Evolutionary conservation across 1,140 invertebrate genomes (phyloP).

Genomic region (Drosophila orena): DNA sequence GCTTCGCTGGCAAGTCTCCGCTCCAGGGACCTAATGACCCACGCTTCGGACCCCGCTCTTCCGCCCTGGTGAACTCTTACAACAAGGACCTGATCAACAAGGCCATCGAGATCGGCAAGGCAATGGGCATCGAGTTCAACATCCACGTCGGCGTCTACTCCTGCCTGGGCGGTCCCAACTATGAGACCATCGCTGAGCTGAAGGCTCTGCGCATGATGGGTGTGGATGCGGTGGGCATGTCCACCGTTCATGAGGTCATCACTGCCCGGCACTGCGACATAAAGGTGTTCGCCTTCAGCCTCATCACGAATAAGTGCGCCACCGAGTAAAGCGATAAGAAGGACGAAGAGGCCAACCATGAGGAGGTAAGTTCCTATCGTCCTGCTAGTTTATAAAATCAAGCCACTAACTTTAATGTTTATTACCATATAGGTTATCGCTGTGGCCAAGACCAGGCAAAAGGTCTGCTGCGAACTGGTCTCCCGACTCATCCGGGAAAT

Average conservation of each 20-base stretch:
- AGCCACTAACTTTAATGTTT: background rate
- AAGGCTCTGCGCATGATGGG: slow-evolving; percentile 93
- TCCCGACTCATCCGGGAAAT: slow-evolving; percentile 73
- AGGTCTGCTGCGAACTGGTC: slow-evolving; percentile 72
- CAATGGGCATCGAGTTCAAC: slow-evolving; percentile 90
- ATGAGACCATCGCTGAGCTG: slow-evolving; percentile 97
- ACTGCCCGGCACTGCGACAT: slow-evolving; percentile 96
- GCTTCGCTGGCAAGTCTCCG: slow-evolving; percentile 96
- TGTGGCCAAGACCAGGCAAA: slow-evolving; percentile 89
- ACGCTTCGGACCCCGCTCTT: slow-evolving; percentile 96
- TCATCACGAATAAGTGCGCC: slow-evolving; percentile 96
- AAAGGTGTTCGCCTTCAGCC: slow-evolving; percentile 94
- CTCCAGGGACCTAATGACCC: slow-evolving; percentile 97
- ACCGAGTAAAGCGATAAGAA: slow-evolving; percentile 90
- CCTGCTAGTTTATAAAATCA: no score
- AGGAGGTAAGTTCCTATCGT: slow-evolving; percentile 86
- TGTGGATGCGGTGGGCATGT: slow-evolving; percentile 97
- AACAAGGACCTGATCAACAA: slow-evolving; percentile 90
- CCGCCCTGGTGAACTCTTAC: slow-evolving; percentile 95
- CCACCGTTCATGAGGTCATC: slow-evolving; percentile 88
- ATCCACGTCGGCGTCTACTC: slow-evolving; percentile 96
- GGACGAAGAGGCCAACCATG: slow-evolving; percentile 91
- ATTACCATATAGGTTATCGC: slow-evolving; percentile 88
- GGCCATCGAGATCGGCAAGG: slow-evolving; percentile 89
- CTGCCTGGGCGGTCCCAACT: slow-evolving; percentile 96